Conservation (phyloP, 2,888 invertebrate genomes). For the Merodon equestris region DNA sequence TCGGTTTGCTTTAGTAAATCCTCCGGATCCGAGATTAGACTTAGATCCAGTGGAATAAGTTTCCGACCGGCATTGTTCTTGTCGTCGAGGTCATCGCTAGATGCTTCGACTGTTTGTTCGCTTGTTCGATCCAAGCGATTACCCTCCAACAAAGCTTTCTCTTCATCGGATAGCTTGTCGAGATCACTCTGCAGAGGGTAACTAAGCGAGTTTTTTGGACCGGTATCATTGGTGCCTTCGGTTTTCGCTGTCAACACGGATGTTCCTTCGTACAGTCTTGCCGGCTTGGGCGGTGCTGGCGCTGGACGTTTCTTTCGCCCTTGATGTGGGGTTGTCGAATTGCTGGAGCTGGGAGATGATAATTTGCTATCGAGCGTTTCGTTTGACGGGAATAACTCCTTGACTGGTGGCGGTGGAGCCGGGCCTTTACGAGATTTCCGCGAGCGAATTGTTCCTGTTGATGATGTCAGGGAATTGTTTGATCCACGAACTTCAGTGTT, state of each 20-base stretch:
- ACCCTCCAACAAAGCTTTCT: conserved; percentile 75
- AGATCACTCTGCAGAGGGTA: conserved; percentile 74
- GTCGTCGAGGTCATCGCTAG: conserved; percentile 10
- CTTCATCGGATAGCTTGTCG: conserved; percentile 75
- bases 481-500: conserved; percentile 73
- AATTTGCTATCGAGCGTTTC: conserved; percentile 70
- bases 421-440: conserved; percentile 74
- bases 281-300: conserved; percentile 79
- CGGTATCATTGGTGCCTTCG: conserved; percentile 64
- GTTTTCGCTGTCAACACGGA: conserved; percentile 43
- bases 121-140: conserved; percentile 65
- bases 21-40: conserved; percentile 63
- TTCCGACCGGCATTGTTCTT: conserved; percentile 50
- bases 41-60: conserved; percentile 70
- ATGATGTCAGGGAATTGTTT: conserved; percentile 73
- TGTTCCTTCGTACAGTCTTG: conserved; percentile 60
- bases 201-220: conserved; percentile 73
- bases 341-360: conserved; percentile 73
- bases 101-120: conserved; percentile 26
- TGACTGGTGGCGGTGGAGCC: conserved; percentile 73
- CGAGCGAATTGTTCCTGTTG: conserved; percentile 73
- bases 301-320: conserved; percentile 84
- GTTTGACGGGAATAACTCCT: conserved; percentile 71
- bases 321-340: conserved; percentile 77
- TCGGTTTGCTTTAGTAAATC: conserved; percentile 63